Evolutionary conservation across 1,140 invertebrate genomes (phyloP).

Genomic region (Megalonaias nervosa): DNA sequence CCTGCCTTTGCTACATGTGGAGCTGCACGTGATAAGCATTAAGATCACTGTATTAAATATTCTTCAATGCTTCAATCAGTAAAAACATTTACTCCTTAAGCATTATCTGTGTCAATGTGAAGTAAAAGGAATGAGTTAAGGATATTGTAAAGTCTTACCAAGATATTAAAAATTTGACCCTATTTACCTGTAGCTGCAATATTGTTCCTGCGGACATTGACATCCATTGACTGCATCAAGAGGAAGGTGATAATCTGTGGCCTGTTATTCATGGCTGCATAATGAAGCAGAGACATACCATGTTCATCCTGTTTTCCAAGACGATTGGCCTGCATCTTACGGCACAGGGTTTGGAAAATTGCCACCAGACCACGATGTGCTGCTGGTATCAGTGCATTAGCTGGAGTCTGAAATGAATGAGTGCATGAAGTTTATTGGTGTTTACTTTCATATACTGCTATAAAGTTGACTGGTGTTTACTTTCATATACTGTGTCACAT

Average conservation of each 20-base stretch:
- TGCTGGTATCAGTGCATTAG: conserved; percentile 58
- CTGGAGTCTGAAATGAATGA: conserved; percentile 54
- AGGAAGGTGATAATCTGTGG: conserved; percentile 67
- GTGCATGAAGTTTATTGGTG: no score
- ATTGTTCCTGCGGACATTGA: conserved; percentile 66
- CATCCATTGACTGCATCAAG: conserved; percentile 64
- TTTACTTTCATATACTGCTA: no score
- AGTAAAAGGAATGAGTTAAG: background rate
- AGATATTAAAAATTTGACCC: background rate
- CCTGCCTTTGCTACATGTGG: background rate
- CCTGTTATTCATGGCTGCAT: conserved; percentile 69
- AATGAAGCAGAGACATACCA: conserved; percentile 66
- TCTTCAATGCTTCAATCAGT: background rate
- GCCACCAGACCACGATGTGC: conserved; percentile 66
- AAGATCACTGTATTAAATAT: background rate
- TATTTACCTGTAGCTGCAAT: conserved; percentile 64
- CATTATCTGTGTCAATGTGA: background rate
- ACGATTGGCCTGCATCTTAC: conserved; percentile 64
- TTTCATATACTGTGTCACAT: no score
- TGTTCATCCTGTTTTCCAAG: conserved; percentile 69
- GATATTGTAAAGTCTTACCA: background rate
- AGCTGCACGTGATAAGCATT: background rate
- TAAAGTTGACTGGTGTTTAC: no score
- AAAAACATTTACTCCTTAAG: no score
- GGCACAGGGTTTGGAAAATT: conserved; percentile 62